Conservation (phyloP, 2,797 vertebrate genomes). For the Halcyon chelicuti region DNA sequence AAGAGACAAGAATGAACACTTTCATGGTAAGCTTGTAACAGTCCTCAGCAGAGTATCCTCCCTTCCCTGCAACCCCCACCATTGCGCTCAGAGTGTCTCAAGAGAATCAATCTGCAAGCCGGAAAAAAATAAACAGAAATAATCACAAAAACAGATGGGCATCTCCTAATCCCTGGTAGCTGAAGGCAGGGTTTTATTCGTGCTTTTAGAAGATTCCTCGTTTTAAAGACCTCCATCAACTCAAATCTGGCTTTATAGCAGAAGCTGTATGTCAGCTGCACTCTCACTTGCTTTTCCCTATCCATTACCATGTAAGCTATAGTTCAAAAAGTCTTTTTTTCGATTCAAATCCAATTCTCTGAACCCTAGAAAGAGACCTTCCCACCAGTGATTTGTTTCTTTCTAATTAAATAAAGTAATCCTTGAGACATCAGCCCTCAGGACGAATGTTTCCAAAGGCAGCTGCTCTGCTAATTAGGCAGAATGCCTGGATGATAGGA, state of each 20-base stretch:
- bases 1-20: background rate
- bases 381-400: background rate
- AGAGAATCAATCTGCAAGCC: constrained; percentile 14
- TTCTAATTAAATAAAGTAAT: constrained; percentile 46
- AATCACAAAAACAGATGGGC: constrained; percentile 67
- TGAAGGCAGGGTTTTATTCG: constrained; percentile 18
- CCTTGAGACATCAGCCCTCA: constrained; percentile 7
- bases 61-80: background rate
- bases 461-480: constrained; percentile 36
- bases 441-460: constrained; percentile 43
- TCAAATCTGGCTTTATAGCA: constrained; percentile 5
- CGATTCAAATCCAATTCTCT: background rate
- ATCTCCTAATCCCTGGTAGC: constrained; percentile 46
- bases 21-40: background rate
- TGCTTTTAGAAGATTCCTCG: constrained; percentile 37
- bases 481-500: background rate
- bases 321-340: background rate
- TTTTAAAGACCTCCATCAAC: constrained; percentile 5
- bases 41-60: background rate
- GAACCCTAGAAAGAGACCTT: background rate
- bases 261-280: background rate
- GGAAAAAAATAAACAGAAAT: constrained; percentile 49
- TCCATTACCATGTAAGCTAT: background rate
- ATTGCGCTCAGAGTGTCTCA: background rate
- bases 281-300: background rate